phyloP scores from a whole-genome alignment of 2,888 invertebrate species.

The Tineola bisselliella region DNA sequence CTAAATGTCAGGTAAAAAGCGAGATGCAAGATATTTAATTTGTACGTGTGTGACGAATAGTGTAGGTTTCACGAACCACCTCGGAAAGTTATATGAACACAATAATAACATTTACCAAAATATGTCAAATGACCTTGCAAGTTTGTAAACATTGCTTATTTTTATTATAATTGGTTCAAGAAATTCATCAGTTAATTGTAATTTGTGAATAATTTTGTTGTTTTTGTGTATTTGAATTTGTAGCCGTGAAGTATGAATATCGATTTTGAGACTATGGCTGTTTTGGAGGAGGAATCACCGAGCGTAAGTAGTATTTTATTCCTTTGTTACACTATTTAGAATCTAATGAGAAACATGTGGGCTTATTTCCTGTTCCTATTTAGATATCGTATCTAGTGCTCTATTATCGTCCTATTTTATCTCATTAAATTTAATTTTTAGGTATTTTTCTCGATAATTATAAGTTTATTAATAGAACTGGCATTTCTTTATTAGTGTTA shows the following conservation, averaged over 20 bases:
- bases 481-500: too few species aligned
- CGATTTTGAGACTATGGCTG: conserved; percentile 71
- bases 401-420: background rate
- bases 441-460: too few species aligned
- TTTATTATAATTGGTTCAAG: conserved; percentile 39
- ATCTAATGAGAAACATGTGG: conserved; percentile 17
- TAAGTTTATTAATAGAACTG: too few species aligned
- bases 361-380: conserved; percentile 17
- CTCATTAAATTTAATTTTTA: background rate
- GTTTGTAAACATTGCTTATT: conserved; percentile 81
- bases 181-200: conserved; percentile 56
- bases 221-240: conserved; percentile 19
- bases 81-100: background rate
- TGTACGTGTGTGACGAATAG: background rate
- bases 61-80: background rate
- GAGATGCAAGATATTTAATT: background rate
- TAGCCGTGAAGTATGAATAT: conserved; percentile 46
- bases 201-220: conserved; percentile 59
- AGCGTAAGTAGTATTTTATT: conserved; percentile 56
- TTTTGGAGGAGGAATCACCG: conserved; percentile 70
- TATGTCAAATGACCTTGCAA: conserved; percentile 76
- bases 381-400: background rate
- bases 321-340: conserved; percentile 28
- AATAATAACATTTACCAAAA: conserved; percentile 36
- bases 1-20: background rate